These are phyloP conservation scores for Brachionus plicatilis DNA, from an alignment of 1,140 invertebrate genomes.

Conservation along the genomic window DNA sequence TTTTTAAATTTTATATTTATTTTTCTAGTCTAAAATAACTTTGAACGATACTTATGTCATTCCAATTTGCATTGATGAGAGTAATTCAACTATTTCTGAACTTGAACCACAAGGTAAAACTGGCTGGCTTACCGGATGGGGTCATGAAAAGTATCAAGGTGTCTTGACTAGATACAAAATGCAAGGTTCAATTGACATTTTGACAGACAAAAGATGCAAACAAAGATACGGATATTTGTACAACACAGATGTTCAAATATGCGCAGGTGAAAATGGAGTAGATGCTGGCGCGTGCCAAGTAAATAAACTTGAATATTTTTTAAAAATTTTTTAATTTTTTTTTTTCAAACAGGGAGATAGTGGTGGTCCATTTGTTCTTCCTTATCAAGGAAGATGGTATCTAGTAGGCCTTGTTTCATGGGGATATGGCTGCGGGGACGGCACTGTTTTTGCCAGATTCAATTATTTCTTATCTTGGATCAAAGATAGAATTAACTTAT, in stretches of 20 bases:
- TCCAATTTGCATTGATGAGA: constrained; percentile 38
- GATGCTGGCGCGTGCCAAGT: constrained; percentile 34
- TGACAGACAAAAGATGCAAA: background rate
- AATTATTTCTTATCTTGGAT: constrained; percentile 24
- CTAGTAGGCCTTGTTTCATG: constrained; percentile 18
- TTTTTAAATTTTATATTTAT: background rate
- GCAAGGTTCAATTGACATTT: constrained; percentile 9
- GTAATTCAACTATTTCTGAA: background rate
- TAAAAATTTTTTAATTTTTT: background rate
- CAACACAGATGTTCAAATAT: background rate
- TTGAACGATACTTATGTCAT: background rate
- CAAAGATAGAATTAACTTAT: background rate
- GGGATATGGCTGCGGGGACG: constrained; percentile 37
- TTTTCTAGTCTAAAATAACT: background rate
- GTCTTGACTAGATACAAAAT: constrained; percentile 16
- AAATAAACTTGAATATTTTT: background rate
- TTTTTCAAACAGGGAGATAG: background rate
- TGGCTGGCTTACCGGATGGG: constrained; percentile 29
- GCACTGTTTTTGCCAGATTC: constrained; percentile 27
- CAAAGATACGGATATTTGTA: background rate
- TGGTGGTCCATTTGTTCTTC: constrained; percentile 37
- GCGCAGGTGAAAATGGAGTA: constrained; percentile 25
- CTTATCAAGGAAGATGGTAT: constrained; percentile 21
- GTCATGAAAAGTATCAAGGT: constrained; percentile 24
- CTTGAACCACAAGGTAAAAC: constrained; percentile 21